A percentile compares a stretch with the other conserved stretches of the same genome.
phyloP scores from a whole-genome alignment of 1,140 invertebrate species.

The Drosophila tsacasi region DNA sequence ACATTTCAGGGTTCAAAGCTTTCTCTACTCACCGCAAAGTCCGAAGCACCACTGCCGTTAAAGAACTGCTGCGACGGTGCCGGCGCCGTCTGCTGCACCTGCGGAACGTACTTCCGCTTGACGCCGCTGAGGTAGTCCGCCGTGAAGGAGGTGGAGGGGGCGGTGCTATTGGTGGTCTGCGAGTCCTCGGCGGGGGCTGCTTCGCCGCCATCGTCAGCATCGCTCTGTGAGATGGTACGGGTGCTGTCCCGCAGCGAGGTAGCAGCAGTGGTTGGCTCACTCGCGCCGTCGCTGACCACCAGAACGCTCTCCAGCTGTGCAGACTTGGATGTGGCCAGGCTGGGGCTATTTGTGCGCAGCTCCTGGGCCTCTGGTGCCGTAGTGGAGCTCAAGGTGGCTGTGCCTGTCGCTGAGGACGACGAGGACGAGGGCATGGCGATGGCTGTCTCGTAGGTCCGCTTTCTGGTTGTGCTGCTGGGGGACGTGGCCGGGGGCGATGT shows the following conservation, averaged over 20 bases:
- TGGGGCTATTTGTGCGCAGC: conserved; percentile 39
- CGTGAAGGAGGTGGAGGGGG: conserved; percentile 17
- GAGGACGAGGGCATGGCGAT: conserved; percentile 75
- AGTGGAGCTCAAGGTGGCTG: conserved; percentile 15
- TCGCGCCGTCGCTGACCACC: conserved; percentile 19
- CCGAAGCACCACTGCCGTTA: conserved; percentile 62
- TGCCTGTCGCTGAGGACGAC: conserved; percentile 17
- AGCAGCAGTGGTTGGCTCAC: conserved; percentile 35
- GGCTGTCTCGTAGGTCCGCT: conserved; percentile 79
- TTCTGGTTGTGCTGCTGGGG: conserved; percentile 48
- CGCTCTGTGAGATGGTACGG: conserved; percentile 80
- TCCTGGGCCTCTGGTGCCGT: conserved; percentile 45
- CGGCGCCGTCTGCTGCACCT: conserved; percentile 18
- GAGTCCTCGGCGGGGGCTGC: conserved; percentile 57
- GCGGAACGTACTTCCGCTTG: conserved; percentile 65
- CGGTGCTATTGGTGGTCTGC: conserved; percentile 29
- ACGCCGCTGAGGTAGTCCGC: conserved; percentile 64
- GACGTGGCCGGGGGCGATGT: conserved; percentile 33
- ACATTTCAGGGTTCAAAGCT: background rate
- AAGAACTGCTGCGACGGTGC: conserved; percentile 29
- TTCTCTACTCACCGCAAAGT: conserved; percentile 69
- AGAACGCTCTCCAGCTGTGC: conserved; percentile 11
- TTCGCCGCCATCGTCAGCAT: conserved; percentile 63
- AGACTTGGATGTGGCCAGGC: conserved; percentile 18
- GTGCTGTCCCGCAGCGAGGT: conserved; percentile 72